These are phyloP conservation scores for Verasper variegatus DNA, from an alignment of 2,113 vertebrate genomes.

Conservation along the genomic window DNA sequence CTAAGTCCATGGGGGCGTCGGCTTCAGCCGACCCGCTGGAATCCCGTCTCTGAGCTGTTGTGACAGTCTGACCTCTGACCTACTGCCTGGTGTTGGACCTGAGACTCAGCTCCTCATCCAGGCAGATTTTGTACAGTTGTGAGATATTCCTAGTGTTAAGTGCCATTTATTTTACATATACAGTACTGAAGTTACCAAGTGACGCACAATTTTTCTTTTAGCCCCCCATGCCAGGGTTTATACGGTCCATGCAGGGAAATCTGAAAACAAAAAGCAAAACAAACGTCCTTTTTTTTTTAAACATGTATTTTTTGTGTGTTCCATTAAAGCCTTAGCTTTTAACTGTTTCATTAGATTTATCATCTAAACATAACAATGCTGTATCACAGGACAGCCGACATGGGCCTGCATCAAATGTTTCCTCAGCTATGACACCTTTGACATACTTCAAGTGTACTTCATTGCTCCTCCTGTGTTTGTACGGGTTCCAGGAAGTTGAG, in stretches of 20 bases:
- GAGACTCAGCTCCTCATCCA: conserved; percentile 50
- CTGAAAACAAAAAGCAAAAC: conserved; percentile 43
- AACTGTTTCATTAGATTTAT: conserved; percentile 26
- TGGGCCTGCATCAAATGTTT: conserved; percentile 11
- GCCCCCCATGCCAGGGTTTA: conserved; percentile 46
- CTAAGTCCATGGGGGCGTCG: conserved; percentile 10
- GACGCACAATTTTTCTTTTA: conserved; percentile 73
- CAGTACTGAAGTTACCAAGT: conserved; percentile 78
- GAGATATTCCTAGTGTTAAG: conserved; percentile 82
- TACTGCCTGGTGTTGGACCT: conserved; percentile 52
- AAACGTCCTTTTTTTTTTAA: conserved; percentile 45
- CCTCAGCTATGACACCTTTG: conserved; percentile 1
- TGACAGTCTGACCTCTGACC: conserved; percentile 69
- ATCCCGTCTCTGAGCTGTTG: conserved; percentile 56
- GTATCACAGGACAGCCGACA: conserved; percentile 20
- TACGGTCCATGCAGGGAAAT: conserved; percentile 63
- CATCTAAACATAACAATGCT: conserved; percentile 22
- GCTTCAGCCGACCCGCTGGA: conserved; percentile 30
- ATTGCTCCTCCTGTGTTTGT: conserved; percentile 29
- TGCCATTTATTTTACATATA: conserved; percentile 84
- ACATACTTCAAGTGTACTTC: conserved; percentile 50
- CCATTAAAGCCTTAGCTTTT: conserved; percentile 62
- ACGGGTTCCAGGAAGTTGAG: conserved; percentile 22
- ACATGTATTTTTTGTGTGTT: not conserved
- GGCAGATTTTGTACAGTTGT: conserved; percentile 78